These are phyloP conservation scores for Limnodromus scolopaceus DNA, from an alignment of 2,797 vertebrate species.

Conservation along the genomic window DNA sequence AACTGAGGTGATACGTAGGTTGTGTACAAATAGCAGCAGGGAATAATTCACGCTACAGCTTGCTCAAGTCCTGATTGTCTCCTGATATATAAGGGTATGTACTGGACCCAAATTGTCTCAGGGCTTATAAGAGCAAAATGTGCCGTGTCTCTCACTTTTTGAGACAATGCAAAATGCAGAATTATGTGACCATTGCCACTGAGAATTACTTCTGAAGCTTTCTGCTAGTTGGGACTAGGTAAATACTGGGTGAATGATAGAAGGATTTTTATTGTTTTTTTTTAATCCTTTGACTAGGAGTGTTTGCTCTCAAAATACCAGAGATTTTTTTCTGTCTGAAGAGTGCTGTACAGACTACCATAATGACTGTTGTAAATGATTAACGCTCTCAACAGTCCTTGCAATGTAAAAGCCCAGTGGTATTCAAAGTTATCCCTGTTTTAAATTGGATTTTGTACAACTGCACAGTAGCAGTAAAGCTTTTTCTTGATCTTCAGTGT, in stretches of 20 bases:
- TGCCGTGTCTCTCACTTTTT: not conserved
- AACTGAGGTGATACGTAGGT: fast-evolving
- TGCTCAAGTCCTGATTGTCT: not conserved
- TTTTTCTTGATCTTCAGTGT: not conserved
- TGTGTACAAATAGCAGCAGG: not conserved
- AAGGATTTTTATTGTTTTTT: not conserved
- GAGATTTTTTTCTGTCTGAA: not conserved
- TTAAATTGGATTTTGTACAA: not conserved
- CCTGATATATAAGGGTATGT: not conserved
- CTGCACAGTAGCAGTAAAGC: not conserved
- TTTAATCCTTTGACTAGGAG: not conserved
- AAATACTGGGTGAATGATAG: not conserved
- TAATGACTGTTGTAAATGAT: not conserved
- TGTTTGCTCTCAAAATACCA: slow-evolving; percentile 16
- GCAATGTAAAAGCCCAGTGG: not conserved
- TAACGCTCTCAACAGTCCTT: not conserved
- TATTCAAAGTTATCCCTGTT: not conserved
- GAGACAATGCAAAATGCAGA: not conserved
- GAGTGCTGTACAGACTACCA: not conserved
- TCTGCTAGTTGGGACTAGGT: not conserved
- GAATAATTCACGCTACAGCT: not conserved
- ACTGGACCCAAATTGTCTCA: not conserved
- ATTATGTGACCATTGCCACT: not conserved
- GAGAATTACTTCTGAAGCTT: not conserved
- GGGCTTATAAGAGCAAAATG: not conserved